phyloP scores from a whole-genome alignment of 2,113 vertebrate species.

The Haplochromis burtoni region DNA sequence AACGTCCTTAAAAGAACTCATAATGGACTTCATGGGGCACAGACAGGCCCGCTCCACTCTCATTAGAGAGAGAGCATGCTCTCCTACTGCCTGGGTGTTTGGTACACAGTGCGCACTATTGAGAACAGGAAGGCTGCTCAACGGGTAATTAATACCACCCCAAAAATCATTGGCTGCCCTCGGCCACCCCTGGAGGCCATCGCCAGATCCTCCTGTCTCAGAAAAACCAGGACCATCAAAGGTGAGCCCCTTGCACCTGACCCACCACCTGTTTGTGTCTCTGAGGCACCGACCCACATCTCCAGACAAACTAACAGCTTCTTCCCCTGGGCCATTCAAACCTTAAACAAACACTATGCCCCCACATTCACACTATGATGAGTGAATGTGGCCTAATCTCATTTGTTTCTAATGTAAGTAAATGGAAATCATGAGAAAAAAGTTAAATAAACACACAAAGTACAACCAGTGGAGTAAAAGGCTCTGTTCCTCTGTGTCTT shows the following conservation, averaged over 20 bases:
- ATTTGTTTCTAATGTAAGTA: background rate
- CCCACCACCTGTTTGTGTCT: background rate
- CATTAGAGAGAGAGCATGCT: background rate
- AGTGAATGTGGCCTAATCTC: background rate
- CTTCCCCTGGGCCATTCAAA: background rate
- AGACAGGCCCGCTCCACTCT: background rate
- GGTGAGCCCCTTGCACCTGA: background rate
- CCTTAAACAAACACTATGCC: background rate
- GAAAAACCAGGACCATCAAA: background rate
- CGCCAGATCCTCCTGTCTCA: background rate
- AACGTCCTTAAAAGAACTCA: accelerated
- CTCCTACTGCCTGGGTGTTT: background rate
- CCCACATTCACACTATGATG: background rate
- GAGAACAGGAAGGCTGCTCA: background rate
- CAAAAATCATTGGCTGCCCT: background rate
- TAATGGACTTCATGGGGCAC: background rate
- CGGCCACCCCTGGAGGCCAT: background rate
- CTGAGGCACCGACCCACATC: background rate
- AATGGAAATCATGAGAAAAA: background rate
- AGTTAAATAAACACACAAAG: background rate
- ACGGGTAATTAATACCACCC: background rate
- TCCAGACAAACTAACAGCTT: background rate
- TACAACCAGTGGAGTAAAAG: background rate
- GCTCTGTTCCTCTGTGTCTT: background rate
- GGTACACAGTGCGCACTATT: background rate